phyloP scores from a whole-genome alignment of 2,888 invertebrate genomes.

The Himalopsyche kuldschensis region DNA sequence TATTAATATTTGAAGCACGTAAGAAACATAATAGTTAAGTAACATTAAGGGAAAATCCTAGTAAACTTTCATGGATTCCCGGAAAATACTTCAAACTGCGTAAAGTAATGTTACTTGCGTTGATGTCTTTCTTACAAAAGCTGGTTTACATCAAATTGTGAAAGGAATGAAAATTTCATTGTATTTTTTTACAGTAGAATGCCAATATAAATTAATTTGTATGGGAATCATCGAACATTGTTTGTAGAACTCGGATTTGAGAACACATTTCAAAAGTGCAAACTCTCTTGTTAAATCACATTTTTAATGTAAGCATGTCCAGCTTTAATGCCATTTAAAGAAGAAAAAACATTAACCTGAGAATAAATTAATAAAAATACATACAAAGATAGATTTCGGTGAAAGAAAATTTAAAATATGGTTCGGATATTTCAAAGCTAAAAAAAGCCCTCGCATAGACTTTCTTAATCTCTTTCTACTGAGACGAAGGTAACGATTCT shows the following conservation, averaged over 20 bases:
- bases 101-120: background rate
- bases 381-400: background rate
- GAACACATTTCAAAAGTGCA: no score
- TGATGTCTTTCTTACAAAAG: background rate
- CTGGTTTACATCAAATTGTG: background rate
- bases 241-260: no score
- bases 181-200: no score
- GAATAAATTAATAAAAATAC: no score
- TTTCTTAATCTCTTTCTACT: background rate
- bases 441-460: background rate
- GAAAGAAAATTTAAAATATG: background rate
- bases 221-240: no score
- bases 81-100: background rate
- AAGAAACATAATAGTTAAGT: background rate
- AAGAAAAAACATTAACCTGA: no score
- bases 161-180: no score
- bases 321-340: no score
- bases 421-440: background rate
- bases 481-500: background rate
- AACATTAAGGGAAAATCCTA: background rate
- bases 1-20: background rate
- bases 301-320: no score
- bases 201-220: no score
- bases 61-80: background rate
- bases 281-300: no score